Conservation (phyloP, 1,140 invertebrate genomes). For the Drosophila busckii region DNA sequence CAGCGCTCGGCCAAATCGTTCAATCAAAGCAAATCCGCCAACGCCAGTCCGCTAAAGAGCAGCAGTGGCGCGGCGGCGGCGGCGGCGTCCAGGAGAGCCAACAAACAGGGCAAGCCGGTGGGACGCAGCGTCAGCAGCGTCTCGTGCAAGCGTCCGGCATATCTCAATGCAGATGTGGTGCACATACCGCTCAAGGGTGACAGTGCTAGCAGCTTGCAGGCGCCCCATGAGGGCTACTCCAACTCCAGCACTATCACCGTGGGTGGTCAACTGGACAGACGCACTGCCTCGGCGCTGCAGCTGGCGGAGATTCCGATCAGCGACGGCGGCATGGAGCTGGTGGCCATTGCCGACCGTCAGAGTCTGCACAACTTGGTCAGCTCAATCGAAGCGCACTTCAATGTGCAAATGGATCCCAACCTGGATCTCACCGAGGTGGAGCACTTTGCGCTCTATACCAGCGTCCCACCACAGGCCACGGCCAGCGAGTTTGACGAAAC, state of each 20-base stretch:
- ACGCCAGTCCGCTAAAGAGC: constrained; percentile 40
- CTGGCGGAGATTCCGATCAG: constrained; percentile 74
- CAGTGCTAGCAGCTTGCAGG: constrained; percentile 60
- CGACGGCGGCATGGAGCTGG: constrained; percentile 77
- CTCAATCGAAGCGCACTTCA: constrained; percentile 72
- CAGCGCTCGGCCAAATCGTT: constrained; percentile 49
- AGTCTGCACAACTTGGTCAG: constrained; percentile 71
- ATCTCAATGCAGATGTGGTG: constrained; percentile 79
- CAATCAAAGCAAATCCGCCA: constrained; percentile 21
- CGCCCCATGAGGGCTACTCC: constrained; percentile 58
- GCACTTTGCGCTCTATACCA: constrained; percentile 91
- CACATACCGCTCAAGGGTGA: constrained; percentile 83
- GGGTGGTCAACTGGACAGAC: constrained; percentile 61
- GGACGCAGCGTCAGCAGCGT: constrained; percentile 81
- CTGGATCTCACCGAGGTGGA: constrained; percentile 89
- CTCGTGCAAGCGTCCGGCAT: constrained; percentile 80
- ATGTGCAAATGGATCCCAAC: constrained; percentile 78
- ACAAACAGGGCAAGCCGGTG: constrained; percentile 78
- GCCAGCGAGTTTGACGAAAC: constrained; percentile 92
- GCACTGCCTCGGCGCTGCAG: constrained; percentile 75
- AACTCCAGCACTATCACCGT: constrained; percentile 70
- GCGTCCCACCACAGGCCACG: constrained; percentile 89
- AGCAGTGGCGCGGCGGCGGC: not conserved
- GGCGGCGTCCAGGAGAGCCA: constrained; percentile 13
- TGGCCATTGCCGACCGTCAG: constrained; percentile 77